Base-by-base conservation (phyloP, 2,113 vertebrate species). In the Phocoena sinus region DNA sequence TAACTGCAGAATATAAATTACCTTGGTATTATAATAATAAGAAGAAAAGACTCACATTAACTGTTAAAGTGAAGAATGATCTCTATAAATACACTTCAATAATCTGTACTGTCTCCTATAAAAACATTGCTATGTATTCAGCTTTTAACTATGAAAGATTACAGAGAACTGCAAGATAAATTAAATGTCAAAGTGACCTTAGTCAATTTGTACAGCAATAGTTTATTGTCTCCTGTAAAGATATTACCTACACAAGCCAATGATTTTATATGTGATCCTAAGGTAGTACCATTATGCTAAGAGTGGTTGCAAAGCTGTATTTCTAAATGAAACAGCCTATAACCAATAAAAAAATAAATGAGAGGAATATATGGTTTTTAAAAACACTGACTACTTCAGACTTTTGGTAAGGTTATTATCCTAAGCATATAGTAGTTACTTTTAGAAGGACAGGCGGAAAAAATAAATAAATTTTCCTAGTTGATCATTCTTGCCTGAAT, bases 181-280 rank as follows among this genome's bases (percentile, higher is more conserved):
- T 36, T 76, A 81, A 67, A 25, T 83, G 23, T 65, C 62, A 44
- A 11, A 38, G 67, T 53, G 26, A 68, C 65, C 5, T 60, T 44
- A 67, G 20, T 89, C 28, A 71, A 26, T 85, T 81, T 96, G 83
- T 88, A 97, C 96, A 98, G 26, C 1, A 63, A 36, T 91, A 89
- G 93, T 96, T 97, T 21, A 67, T 73, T 97, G 65, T 89, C 85
- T 96, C 1, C 83, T 97, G 0, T 97, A 85, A 95, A 89, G 25
- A 41, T 77, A 97, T 87, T 93, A 11, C 68, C 53, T 56, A 62
- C 84, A 85, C 77, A 96, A 96, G 13, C 28, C 25, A 89, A n/a
- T 96, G 93, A 71, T 38, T 80, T 60, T 88, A 53, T 31, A 77
- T 97, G 95, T 97, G 92, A 94, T 68, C 44, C 17, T 92, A 88